A percentile compares a stretch with the other conserved stretches of the same genome.
These are phyloP conservation scores for Paraplagusia blochii DNA, from an alignment of 2,113 vertebrate species.

Conservation along the genomic window DNA sequence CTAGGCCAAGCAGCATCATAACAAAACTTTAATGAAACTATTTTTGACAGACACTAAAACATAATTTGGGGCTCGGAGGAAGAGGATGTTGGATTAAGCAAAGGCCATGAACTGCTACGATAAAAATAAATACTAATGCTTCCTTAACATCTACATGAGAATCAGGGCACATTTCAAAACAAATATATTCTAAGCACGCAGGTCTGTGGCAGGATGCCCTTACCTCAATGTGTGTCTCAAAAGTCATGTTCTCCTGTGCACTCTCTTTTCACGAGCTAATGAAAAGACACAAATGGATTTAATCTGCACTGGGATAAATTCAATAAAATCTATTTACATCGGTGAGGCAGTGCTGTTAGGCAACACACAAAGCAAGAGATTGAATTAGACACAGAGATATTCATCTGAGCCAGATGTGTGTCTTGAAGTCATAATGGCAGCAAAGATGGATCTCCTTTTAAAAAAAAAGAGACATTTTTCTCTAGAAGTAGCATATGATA, in stretches of 20 bases:
- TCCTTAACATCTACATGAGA: conserved; percentile 41
- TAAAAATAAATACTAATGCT: conserved; percentile 57
- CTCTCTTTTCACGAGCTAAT: conserved; percentile 53
- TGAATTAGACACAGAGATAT: conserved; percentile 60
- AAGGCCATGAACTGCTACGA: conserved; percentile 63
- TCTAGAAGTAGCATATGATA: conserved; percentile 38
- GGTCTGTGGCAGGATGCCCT: conserved; percentile 31
- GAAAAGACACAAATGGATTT: conserved; percentile 66
- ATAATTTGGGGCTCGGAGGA: conserved; percentile 23
- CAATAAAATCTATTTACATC: conserved; percentile 68
- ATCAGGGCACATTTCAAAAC: conserved; percentile 39
- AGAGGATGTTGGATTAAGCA: conserved; percentile 17
- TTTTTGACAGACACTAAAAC: too few species aligned
- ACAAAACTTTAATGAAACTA: too few species aligned
- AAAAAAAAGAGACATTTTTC: conserved; percentile 33
- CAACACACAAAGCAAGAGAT: conserved; percentile 55
- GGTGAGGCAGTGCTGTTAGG: conserved; percentile 52
- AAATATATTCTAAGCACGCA: conserved; percentile 44
- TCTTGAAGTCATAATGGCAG: conserved; percentile 48
- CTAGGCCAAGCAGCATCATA: too few species aligned
- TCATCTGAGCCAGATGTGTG: conserved; percentile 70
- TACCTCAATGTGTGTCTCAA: conserved; percentile 28
- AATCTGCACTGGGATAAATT: conserved; percentile 64
- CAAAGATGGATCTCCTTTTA: conserved; percentile 43
- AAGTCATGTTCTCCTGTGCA: conserved; percentile 18